Percentiles rank a stretch among this genome's conserved stretches.
Evolutionary conservation across 2,888 invertebrate genomes (phyloP).

Genomic region (Tethea ocularis): DNA sequence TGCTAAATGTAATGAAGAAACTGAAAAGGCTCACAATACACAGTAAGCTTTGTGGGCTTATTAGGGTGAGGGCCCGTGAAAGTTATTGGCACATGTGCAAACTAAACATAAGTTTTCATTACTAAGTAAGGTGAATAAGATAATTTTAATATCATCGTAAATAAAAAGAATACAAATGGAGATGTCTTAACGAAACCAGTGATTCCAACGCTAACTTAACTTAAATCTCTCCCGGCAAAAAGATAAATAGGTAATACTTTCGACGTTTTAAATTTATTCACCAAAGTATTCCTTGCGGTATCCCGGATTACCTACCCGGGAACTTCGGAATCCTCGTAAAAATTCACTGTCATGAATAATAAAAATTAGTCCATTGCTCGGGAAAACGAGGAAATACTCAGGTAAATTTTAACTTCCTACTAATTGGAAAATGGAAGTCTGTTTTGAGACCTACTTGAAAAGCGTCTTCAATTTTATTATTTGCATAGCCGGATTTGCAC

Average conservation of each 20-base stretch:
- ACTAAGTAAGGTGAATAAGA: not conserved
- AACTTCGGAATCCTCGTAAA: conserved; percentile 44
- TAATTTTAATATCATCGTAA: not conserved
- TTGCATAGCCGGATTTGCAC: not conserved
- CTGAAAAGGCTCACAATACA: too few relatives aligned
- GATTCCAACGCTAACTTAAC: conserved; percentile 27
- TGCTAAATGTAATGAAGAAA: too few relatives aligned
- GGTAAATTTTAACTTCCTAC: conserved; percentile 5
- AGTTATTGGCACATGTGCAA: conserved; percentile 4
- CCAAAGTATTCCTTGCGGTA: conserved; percentile 48
- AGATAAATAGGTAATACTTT: conserved; percentile 45
- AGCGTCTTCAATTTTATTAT: not conserved
- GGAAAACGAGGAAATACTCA: conserved; percentile 15
- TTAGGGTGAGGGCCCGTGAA: too few relatives aligned
- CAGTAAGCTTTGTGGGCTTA: too few relatives aligned
- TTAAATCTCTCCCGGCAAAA: conserved; percentile 32
- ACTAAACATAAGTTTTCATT: not conserved
- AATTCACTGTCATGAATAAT: conserved; percentile 62
- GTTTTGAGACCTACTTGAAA: conserved; percentile 1
- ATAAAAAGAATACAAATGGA: not conserved
- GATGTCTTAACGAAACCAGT: conserved; percentile 11
- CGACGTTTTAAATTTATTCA: conserved; percentile 47
- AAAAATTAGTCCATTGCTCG: conserved; percentile 42
- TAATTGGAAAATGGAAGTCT: conserved; percentile 22
- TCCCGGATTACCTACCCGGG: conserved; percentile 48